A percentile compares a stretch with the other conserved stretches of the same genome.
Conservation (phyloP, 2,113 vertebrate species). For the Strix uralensis region DNA sequence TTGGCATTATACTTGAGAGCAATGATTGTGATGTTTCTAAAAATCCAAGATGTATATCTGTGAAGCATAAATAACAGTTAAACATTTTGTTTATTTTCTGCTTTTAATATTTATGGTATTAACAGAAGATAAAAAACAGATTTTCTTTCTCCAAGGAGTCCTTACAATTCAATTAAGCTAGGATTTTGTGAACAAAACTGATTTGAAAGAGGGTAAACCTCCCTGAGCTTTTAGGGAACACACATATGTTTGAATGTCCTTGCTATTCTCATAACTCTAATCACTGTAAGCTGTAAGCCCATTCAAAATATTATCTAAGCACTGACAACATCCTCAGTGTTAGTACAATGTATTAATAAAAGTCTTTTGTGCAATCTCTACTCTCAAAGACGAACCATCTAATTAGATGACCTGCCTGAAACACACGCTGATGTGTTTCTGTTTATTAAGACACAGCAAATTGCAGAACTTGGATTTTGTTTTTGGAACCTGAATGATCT, state of each 20-base stretch:
- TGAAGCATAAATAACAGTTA: neutral
- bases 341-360: neutral
- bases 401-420: neutral
- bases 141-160: neutral
- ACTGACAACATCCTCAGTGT: neutral
- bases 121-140: neutral
- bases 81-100: neutral
- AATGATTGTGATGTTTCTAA: neutral
- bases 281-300: neutral
- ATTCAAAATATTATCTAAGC: neutral
- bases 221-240: conserved; percentile 26
- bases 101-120: neutral
- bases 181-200: conserved; percentile 14
- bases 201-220: conserved; percentile 32
- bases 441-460: neutral
- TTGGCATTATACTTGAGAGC: neutral
- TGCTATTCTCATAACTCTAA: conserved; percentile 15
- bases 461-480: neutral
- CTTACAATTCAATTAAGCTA: conserved; percentile 47
- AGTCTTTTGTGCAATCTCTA: neutral
- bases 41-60: neutral
- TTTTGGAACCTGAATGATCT: neutral
- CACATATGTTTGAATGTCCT: conserved; percentile 39
- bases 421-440: neutral
- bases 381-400: neutral